Base-by-base conservation (phyloP, 2,888 invertebrate genomes). In the Sialis fuliginosa region DNA sequence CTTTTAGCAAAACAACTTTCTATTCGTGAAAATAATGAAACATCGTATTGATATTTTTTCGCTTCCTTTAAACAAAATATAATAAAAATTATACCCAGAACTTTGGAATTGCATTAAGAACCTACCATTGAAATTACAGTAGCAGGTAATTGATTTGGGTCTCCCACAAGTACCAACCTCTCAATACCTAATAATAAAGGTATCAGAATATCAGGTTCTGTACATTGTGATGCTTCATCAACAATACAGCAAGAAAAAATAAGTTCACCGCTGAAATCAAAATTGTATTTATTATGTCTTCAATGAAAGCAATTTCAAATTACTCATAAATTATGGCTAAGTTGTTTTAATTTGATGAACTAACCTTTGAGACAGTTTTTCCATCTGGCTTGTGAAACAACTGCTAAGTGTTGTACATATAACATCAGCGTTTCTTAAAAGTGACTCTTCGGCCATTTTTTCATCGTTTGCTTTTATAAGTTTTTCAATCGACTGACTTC, bases 201-300 rank as follows among this genome's bases (percentile, higher is more conserved):
- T 52, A 88, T 75, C 51, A 91, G 65, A 2, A 80, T 75, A 64
- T 88, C 89, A 1, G 85, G 77, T 62, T 93, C 93, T 35, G 75
- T 79, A 52, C 85, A 84, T 59, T 90, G 89, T 0, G 88, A 85
- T 13, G 92, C 90, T 67, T 92, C 89, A 63, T 89, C 89, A 46
- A 90, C 74, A 46, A 89, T 81, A 55, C 88, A 88, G 48, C 79
- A 69, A 44, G 77, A 74, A 48, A 72, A 69, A 44, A 42, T 39
- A 33, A 45, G 30, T 40, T 42, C 44, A 22, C 42, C 42, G 6
- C 55, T 56, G 42, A 31, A 44, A 49, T 6, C 33, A 48, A 40
- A 40, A 22, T 22, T 22, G 22, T 22, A 22, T 2, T 22, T 22
- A 4, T 22, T 22, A 22, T 22, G 22, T 22, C 22, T 22, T 22